A percentile compares a stretch with the other conserved stretches of the same genome.
These are phyloP conservation scores for Nasua narica DNA, from an alignment of 2,797 vertebrate genomes.

Conservation along the genomic window DNA sequence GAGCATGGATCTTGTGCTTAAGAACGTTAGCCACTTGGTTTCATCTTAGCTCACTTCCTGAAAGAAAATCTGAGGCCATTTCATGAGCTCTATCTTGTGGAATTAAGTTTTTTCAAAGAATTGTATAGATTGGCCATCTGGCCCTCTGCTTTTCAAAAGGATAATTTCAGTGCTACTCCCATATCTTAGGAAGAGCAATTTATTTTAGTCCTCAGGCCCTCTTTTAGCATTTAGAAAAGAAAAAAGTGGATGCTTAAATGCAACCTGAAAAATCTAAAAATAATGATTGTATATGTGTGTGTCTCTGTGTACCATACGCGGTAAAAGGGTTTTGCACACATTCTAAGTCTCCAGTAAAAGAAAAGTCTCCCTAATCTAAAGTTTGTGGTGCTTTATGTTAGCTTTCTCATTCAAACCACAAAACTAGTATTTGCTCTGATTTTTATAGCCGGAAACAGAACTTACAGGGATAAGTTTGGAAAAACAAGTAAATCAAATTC, in stretches of 20 bases:
- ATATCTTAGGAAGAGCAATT: conserved; percentile 1
- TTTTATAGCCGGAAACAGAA: conserved; percentile 40
- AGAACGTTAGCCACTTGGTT: background rate
- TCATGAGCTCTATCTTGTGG: background rate
- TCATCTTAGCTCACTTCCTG: background rate
- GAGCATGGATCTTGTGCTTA: background rate
- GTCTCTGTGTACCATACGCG: background rate
- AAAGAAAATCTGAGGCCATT: conserved; percentile 8
- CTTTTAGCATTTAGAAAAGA: background rate
- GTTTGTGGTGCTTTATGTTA: background rate
- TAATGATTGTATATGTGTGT: background rate
- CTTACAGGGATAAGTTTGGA: conserved; percentile 19
- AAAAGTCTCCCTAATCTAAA: background rate
- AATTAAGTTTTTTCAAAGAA: conserved; percentile 61
- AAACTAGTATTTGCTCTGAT: conserved; percentile 26
- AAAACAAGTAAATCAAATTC: conserved; percentile 42
- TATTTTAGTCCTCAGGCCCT: background rate
- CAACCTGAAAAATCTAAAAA: conserved; percentile 20
- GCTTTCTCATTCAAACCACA: conserved; percentile 20
- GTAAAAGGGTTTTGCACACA: background rate
- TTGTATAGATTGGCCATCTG: background rate
- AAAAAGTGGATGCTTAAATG: background rate
- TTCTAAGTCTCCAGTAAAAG: background rate
- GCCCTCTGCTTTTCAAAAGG: conserved; percentile 31
- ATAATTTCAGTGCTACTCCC: background rate